These are phyloP conservation scores for Camarhynchus parvulus DNA, from an alignment of 2,113 vertebrate genomes.

Conservation along the genomic window DNA sequence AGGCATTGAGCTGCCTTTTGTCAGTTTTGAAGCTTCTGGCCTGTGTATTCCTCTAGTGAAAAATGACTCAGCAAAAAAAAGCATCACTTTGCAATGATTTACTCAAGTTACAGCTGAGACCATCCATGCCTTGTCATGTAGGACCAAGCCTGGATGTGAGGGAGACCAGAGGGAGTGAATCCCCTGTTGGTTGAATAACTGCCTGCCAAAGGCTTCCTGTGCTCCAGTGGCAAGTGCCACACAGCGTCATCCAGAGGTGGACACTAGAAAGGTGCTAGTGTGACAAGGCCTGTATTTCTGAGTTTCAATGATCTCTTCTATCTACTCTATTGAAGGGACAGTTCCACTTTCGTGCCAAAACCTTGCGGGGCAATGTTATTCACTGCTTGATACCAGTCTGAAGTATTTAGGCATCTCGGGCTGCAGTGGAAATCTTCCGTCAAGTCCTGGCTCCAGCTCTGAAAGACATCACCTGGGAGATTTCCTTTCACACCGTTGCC, in stretches of 20 bases:
- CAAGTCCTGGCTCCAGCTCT: slow-evolving; percentile 60
- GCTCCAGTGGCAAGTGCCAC: neutral
- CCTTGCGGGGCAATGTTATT: slow-evolving; percentile 62
- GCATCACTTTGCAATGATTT: neutral
- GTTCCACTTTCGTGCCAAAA: slow-evolving; percentile 61
- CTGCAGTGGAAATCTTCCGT: slow-evolving; percentile 54
- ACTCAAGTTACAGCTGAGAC: neutral
- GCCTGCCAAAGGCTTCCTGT: neutral
- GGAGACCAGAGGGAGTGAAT: neutral
- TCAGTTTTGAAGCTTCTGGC: neutral
- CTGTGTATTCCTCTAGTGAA: neutral
- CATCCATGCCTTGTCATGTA: accelerated
- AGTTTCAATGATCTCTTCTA: slow-evolving; percentile 58
- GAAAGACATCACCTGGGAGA: slow-evolving; percentile 58
- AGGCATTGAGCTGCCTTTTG: neutral
- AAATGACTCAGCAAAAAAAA: neutral
- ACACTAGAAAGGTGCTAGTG: neutral
- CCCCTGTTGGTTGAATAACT: neutral
- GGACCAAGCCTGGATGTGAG: neutral
- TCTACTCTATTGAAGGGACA: slow-evolving; percentile 63
- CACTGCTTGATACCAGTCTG: slow-evolving; percentile 66
- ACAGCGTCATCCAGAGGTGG: neutral
- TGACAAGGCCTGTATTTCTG: slow-evolving; percentile 21
- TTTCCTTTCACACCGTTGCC: slow-evolving; percentile 66
- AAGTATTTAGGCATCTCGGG: slow-evolving; percentile 70